A percentile compares a stretch with the other conserved stretches of the same genome.
phyloP scores from a whole-genome alignment of 2,797 vertebrate species.

The Acropternis orthonyx region DNA sequence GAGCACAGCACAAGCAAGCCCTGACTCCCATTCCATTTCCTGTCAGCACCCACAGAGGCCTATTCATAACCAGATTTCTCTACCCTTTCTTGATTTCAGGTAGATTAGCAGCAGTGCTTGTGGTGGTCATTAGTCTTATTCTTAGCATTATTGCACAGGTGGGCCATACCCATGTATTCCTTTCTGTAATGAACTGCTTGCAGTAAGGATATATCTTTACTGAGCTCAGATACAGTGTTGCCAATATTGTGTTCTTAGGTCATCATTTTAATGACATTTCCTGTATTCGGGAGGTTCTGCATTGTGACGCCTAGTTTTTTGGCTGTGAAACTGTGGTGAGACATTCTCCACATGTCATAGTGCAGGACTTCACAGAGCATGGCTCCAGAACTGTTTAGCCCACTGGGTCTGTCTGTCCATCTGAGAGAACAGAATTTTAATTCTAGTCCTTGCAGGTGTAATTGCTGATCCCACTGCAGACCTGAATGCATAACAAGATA shows the following conservation, averaged over 20 bases:
- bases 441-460: background rate
- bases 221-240: background rate
- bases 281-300: background rate
- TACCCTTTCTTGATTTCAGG: background rate
- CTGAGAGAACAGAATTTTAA: background rate
- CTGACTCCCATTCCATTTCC: background rate
- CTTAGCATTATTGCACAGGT: background rate
- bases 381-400: background rate
- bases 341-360: fast-evolving
- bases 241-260: background rate
- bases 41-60: background rate
- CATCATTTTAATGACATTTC: background rate
- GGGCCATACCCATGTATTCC: background rate
- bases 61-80: background rate
- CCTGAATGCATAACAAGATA: background rate
- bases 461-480: background rate
- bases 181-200: background rate
- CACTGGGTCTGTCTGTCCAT: background rate
- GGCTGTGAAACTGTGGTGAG: background rate
- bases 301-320: background rate
- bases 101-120: background rate
- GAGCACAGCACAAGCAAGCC: background rate
- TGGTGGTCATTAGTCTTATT: background rate
- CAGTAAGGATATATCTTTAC: background rate
- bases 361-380: background rate